These are phyloP conservation scores for Neoscelio sp. DNA, from an alignment of 2,888 invertebrate genomes.

Conservation along the genomic window DNA sequence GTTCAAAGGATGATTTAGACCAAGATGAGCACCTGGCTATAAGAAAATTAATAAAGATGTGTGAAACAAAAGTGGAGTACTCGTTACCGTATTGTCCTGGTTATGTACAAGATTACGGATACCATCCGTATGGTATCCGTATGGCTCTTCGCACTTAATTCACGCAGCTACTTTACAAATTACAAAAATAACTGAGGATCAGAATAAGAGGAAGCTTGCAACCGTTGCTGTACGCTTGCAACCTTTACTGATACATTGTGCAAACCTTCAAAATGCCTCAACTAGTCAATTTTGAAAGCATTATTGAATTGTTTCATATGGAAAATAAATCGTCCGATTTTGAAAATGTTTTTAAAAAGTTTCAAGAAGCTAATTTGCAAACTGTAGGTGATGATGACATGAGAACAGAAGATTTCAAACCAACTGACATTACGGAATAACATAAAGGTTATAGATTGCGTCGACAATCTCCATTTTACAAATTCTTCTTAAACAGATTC, in stretches of 20 bases:
- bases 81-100: too few species aligned
- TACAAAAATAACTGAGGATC: conserved; percentile 9
- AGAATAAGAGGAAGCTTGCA: not conserved
- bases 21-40: too few species aligned
- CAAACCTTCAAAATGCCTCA: not conserved
- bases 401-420: not conserved
- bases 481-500: not conserved
- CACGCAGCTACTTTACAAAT: conserved; percentile 25
- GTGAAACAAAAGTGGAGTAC: too few species aligned
- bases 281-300: not conserved
- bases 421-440: not conserved
- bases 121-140: too few species aligned
- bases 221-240: not conserved
- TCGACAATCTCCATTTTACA: conserved; percentile 15
- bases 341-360: not conserved
- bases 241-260: not conserved
- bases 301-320: not conserved
- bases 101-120: too few species aligned
- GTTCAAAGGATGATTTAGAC: too few species aligned
- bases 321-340: not conserved
- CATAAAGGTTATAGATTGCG: not conserved
- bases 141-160: conserved; percentile 39
- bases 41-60: too few species aligned
- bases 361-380: too few species aligned
- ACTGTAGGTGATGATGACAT: too few species aligned